Conservation (phyloP, 2,888 invertebrate species). For the Agrotis puta region DNA sequence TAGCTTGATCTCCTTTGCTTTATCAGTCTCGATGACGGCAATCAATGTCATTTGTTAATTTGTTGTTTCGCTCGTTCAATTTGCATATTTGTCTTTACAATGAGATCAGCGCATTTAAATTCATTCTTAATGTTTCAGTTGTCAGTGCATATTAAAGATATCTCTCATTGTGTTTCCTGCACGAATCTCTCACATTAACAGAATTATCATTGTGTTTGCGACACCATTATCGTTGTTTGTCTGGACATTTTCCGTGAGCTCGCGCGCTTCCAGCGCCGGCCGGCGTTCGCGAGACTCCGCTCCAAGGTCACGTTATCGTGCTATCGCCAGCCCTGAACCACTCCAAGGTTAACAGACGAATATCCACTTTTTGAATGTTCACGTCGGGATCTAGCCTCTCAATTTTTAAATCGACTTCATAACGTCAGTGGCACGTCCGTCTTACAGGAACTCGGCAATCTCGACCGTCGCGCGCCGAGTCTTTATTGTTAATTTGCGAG, state of each 20-base stretch:
- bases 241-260: constrained; percentile 86
- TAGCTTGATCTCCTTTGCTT: constrained; percentile 69
- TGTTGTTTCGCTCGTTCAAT: constrained; percentile 46
- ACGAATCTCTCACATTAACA: constrained; percentile 63
- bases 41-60: constrained; percentile 60
- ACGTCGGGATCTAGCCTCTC: constrained; percentile 60
- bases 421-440: constrained; percentile 78
- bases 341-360: constrained; percentile 78
- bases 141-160: constrained; percentile 68
- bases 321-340: constrained; percentile 87
- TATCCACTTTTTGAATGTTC: constrained; percentile 69
- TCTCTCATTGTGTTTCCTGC: constrained; percentile 73
- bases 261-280: constrained; percentile 85
- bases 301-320: constrained; percentile 90
- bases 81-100: constrained; percentile 58
- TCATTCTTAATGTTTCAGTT: constrained; percentile 62
- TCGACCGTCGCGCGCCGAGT: constrained; percentile 82
- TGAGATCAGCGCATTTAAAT: constrained; percentile 47
- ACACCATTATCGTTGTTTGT: constrained; percentile 86
- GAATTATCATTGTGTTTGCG: constrained; percentile 77
- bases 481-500: constrained; percentile 86
- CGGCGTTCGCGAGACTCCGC: constrained; percentile 85
- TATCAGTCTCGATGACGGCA: constrained; percentile 52
- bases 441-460: constrained; percentile 89
- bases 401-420: constrained; percentile 69